A percentile compares a stretch with the other conserved stretches of the same genome.
phyloP scores from a whole-genome alignment of 2,113 vertebrate species.

The Mus musculus region GRCm39 chr12:53339001-53339500 shows the following conservation, averaged over 20 bases:
- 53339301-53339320: constrained; percentile 39
- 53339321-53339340: constrained; percentile 77
- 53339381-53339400: constrained; percentile 86
- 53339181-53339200: constrained; percentile 2
- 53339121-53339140: constrained; percentile 45
- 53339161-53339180: constrained; percentile 43
- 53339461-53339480: constrained; percentile 85
- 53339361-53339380: constrained; percentile 79
- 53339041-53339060: constrained; percentile 57
- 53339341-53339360: constrained; percentile 75
- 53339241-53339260: not conserved
- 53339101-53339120: constrained; percentile 73
- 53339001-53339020: not conserved
- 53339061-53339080: constrained; percentile 39
- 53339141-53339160: constrained; percentile 42
- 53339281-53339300: constrained; percentile 16
- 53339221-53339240: constrained; percentile 29
- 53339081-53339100: constrained; percentile 42
- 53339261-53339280: not conserved
- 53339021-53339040: not conserved
- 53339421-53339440: constrained; percentile 87
- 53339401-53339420: constrained; percentile 86
- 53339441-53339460: constrained; percentile 87
- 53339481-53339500: constrained; percentile 92
- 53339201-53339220: not conserved